Conservation (phyloP, 1,140 invertebrate species). For the Nebria ingens region DNA sequence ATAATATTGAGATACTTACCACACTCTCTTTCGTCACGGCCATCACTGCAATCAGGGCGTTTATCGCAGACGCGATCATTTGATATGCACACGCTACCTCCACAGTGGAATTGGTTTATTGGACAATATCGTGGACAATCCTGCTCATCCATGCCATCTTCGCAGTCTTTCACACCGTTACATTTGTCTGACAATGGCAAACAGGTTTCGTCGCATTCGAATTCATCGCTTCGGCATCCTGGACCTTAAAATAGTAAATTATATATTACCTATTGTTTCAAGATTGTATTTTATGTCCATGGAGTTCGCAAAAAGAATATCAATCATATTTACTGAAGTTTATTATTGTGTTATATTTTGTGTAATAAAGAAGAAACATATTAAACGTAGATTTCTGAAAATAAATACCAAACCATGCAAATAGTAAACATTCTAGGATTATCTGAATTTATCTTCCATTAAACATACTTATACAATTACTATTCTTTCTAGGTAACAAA, state of each 20-base stretch:
- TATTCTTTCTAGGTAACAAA: too few species aligned
- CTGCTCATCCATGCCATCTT: conserved; percentile 62
- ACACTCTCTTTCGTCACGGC: conserved; percentile 84
- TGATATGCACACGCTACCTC: conserved; percentile 77
- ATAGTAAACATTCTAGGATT: too few species aligned
- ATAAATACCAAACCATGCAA: too few species aligned
- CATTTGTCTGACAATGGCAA: conserved; percentile 50
- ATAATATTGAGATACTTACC: conserved; percentile 48
- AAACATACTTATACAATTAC: too few species aligned
- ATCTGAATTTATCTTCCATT: too few species aligned
- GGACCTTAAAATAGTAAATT: conserved; percentile 11
- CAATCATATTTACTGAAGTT: too few species aligned
- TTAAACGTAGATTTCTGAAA: too few species aligned
- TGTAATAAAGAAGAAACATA: too few species aligned
- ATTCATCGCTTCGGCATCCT: conserved; percentile 37
- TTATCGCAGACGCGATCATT: conserved; percentile 84
- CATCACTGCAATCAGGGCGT: conserved; percentile 73
- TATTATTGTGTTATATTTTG: too few species aligned
- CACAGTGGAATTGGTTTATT: conserved; percentile 62
- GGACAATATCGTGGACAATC: conserved; percentile 22
- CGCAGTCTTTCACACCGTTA: conserved; percentile 53
- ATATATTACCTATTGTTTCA: too few species aligned
- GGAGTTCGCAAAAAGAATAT: too few species aligned
- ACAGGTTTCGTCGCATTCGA: conserved; percentile 59
- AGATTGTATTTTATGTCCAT: too few species aligned